Percentiles rank a stretch among this genome's conserved stretches.
Evolutionary conservation across 2,113 vertebrate species (phyloP).

Genomic region (Chaetura pelagica): DNA sequence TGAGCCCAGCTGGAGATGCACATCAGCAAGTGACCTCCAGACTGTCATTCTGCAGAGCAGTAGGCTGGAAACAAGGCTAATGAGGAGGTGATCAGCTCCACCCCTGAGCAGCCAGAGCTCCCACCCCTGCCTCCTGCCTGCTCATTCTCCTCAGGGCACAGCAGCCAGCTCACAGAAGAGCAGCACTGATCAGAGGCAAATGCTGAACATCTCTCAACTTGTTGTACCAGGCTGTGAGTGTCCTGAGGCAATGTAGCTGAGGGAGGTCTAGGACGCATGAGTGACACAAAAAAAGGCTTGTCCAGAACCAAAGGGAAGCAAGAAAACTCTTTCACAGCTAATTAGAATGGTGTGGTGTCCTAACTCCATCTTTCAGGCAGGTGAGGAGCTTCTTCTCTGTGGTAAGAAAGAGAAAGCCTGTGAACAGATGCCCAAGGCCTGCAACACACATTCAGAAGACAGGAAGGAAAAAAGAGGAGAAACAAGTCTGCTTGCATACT

Average conservation of each 20-base stretch:
- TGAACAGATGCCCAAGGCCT: slow-evolving; percentile 14
- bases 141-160: background rate
- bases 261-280: background rate
- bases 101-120: background rate
- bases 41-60: slow-evolving; percentile 17
- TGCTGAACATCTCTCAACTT: background rate
- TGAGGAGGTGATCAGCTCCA: background rate
- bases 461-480: background rate
- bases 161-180: background rate
- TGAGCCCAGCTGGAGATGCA: background rate
- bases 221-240: background rate
- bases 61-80: slow-evolving; percentile 39
- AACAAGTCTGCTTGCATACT: background rate
- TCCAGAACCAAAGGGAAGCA: background rate
- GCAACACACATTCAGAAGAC: background rate
- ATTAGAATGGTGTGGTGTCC: slow-evolving; percentile 23
- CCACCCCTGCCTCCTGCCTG: background rate
- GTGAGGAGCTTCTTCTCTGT: slow-evolving; percentile 1
- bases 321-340: slow-evolving; percentile 18
- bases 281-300: background rate
- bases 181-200: background rate
- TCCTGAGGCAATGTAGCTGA: slow-evolving; percentile 14
- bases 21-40: slow-evolving; percentile 21
- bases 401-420: slow-evolving; percentile 2
- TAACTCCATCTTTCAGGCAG: background rate